Percentiles rank a stretch among this genome's conserved stretches.
Evolutionary conservation across 2,888 invertebrate genomes (phyloP).

Genomic region (Leucophenga montana): DNA sequence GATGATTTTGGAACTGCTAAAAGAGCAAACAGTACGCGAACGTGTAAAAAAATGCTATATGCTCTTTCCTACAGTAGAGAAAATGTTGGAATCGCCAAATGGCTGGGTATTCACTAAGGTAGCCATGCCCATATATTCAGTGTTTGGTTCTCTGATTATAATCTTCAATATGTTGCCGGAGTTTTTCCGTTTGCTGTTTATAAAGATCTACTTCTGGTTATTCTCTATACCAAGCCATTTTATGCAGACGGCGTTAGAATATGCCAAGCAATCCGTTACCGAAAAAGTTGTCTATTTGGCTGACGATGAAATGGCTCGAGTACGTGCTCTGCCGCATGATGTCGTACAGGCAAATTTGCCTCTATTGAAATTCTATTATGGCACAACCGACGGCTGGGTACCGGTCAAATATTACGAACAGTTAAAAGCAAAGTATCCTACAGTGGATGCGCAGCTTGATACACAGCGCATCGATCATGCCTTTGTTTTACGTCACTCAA

Average conservation of each 20-base stretch:
- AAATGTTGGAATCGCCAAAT: constrained; percentile 83
- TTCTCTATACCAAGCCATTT: constrained; percentile 75
- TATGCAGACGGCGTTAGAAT: constrained; percentile 75
- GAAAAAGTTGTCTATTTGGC: constrained; percentile 82
- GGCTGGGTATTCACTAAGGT: constrained; percentile 81
- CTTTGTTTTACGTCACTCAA: constrained; percentile 83
- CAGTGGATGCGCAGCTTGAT: constrained; percentile 78
- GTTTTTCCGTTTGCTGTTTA: constrained; percentile 74
- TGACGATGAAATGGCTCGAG: constrained; percentile 85
- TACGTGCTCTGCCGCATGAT: constrained; percentile 79
- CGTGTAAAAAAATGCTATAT: constrained; percentile 80
- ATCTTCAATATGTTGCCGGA: constrained; percentile 76
- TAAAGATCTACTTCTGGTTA: constrained; percentile 76
- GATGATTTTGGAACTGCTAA: constrained; percentile 83
- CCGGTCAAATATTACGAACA: constrained; percentile 82
- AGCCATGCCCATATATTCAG: constrained; percentile 75
- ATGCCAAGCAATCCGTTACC: constrained; percentile 77
- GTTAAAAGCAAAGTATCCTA: constrained; percentile 77
- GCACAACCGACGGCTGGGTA: constrained; percentile 87
- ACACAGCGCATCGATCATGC: constrained; percentile 80
- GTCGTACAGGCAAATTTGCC: constrained; percentile 76
- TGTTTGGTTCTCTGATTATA: constrained; percentile 74
- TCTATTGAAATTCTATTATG: constrained; percentile 86
- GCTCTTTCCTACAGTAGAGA: constrained; percentile 90
- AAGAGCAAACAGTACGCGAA: constrained; percentile 75